Conservation (phyloP, 2,113 vertebrate genomes). For the Raja brachyura region DNA sequence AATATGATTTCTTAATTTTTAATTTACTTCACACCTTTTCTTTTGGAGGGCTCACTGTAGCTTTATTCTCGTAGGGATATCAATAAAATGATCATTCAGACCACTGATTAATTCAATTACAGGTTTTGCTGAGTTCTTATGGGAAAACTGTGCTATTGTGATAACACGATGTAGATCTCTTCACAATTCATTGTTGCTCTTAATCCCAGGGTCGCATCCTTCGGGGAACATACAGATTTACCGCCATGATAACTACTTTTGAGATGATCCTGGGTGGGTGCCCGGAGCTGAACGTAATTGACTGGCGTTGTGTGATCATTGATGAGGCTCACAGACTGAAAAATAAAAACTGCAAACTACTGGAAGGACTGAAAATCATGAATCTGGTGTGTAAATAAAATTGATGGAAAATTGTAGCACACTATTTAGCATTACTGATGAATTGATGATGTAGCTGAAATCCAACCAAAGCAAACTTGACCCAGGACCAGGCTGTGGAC, state of each 20-base stretch:
- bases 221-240: conserved; percentile 85
- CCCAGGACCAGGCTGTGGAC: not conserved
- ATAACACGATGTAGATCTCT: not conserved
- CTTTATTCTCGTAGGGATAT: not conserved
- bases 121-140: not conserved
- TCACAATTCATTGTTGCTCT: conserved; percentile 43
- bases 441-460: not conserved
- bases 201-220: conserved; percentile 67
- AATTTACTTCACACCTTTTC: not conserved
- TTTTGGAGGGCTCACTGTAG: not conserved
- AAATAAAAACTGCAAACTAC: conserved; percentile 98
- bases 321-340: conserved; percentile 96
- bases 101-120: not conserved
- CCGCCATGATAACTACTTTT: conserved; percentile 93
- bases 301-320: conserved; percentile 95
- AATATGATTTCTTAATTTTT: not conserved
- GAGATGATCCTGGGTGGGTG: conserved; percentile 98
- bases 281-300: conserved; percentile 89
- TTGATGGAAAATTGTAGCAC: not conserved
- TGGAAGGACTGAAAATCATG: conserved; percentile 97
- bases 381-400: conserved; percentile 68
- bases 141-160: not conserved
- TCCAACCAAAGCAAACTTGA: not conserved
- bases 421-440: not conserved
- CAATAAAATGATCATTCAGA: not conserved